Base-by-base conservation (phyloP, 2,888 invertebrate genomes). In the Nymphalis c-album region DNA sequence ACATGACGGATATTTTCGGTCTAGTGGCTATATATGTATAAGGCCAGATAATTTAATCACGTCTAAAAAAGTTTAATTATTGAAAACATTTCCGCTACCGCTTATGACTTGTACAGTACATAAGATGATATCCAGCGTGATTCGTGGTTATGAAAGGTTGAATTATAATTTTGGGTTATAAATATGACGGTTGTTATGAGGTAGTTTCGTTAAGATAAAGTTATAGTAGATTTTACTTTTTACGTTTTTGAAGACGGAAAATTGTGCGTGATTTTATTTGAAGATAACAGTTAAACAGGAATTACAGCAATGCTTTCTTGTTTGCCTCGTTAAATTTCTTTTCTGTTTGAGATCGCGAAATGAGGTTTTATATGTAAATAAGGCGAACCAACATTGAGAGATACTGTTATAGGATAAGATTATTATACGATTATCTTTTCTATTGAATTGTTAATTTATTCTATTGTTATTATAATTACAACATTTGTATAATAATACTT, bases 91-190 rank as follows among this genome's bases (percentile, higher is more conserved):
- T 5, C 67, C 71, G 74, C 72, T 64, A 40, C 22, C 64, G 45
- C 66, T 63, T 70, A 67, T 69, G 5, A 17, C 69, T 71, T 71
- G 67, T 45, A 35, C 18, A 60, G 20, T 4, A 7, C 1, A 53
- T 6, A 51, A 57, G 57, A 47, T 66, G 66, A 48, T 66, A 60
- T 66, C 63, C 63, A 47, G 35, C 18, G 58, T 22, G 62, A 68
- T 64, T 60, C 62, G 64, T 65, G 68, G 57, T 53, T 63, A 64
- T 63, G 58, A 63, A 67, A 64, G 70, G 66, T 70, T 70, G 71
- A 71, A 53, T 26, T 53, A 72, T 71, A 70, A 71, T 70, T 73
- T 68, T 51, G 63, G 67, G 68, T 68, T 60, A 73, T 74, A 74
- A 75, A 74, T 68, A 70, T 47, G 65, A 58, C 60, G 64, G 64